Percentiles rank a stretch among this genome's conserved stretches.
These are phyloP conservation scores for Cheilosia pagana DNA, from an alignment of 2,888 invertebrate genomes.

Conservation along the genomic window DNA sequence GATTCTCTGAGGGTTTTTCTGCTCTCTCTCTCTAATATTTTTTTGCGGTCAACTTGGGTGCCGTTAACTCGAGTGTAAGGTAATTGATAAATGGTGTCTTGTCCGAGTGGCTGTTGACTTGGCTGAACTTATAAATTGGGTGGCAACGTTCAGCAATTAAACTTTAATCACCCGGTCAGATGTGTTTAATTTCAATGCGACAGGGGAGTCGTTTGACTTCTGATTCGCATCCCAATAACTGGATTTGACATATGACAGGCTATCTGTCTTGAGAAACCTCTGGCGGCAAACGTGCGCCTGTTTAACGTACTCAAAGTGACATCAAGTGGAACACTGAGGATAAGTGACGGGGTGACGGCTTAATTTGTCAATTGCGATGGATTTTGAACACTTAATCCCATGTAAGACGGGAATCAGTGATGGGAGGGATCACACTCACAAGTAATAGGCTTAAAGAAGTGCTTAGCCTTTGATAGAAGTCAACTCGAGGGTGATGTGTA, in stretches of 20 bases:
- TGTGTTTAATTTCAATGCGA: slow-evolving; percentile 48
- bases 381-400: slow-evolving; percentile 57
- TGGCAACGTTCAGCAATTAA: slow-evolving; percentile 45
- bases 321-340: slow-evolving; percentile 61
- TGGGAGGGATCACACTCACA: slow-evolving; percentile 3
- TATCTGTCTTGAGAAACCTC: slow-evolving; percentile 45
- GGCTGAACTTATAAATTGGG: slow-evolving; percentile 51
- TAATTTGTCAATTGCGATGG: slow-evolving; percentile 67
- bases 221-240: slow-evolving; percentile 44
- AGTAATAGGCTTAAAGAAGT: slow-evolving; percentile 14
- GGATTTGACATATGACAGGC: slow-evolving; percentile 59
- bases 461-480: not conserved
- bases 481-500: slow-evolving; percentile 8
- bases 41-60: slow-evolving; percentile 38
- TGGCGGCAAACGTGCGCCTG: slow-evolving; percentile 24
- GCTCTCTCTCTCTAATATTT: slow-evolving; percentile 6
- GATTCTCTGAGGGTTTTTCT: no score
- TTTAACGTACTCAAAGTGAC: slow-evolving; percentile 46
- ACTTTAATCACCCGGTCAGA: slow-evolving; percentile 65
- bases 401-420: slow-evolving; percentile 4
- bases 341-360: slow-evolving; percentile 44
- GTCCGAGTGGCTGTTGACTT: slow-evolving; percentile 58
- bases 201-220: slow-evolving; percentile 17
- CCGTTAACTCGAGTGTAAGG: slow-evolving; percentile 45
- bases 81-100: slow-evolving; percentile 68